phyloP scores from a whole-genome alignment of 2,888 invertebrate genomes.

The Gastracanthus pulcherrimus region DNA sequence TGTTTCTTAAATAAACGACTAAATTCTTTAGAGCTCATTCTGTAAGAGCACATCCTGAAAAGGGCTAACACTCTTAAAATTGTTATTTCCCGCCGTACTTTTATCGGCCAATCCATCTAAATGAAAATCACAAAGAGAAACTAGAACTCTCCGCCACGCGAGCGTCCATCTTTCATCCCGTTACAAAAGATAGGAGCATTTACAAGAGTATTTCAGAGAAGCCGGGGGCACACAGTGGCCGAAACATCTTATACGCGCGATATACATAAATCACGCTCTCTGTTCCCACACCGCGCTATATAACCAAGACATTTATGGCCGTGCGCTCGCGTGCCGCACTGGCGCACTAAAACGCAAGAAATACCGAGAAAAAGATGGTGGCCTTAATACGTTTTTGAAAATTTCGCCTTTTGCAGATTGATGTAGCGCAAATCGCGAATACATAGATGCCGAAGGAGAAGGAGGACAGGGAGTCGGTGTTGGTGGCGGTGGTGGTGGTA shows the following conservation, averaged over 20 bases:
- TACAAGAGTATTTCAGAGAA: no score
- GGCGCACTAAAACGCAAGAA: no score
- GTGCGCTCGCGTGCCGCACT: no score
- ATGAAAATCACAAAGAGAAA: not conserved
- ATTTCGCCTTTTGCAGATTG: constrained; percentile 40
- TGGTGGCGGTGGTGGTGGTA: not conserved
- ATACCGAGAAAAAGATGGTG: not conserved
- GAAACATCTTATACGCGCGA: not conserved
- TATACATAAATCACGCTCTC: not conserved
- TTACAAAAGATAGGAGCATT: not conserved
- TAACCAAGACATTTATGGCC: not conserved
- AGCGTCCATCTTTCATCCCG: not conserved
- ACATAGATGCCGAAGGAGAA: constrained; percentile 35
- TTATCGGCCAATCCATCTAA: not conserved
- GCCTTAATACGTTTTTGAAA: constrained; percentile 30
- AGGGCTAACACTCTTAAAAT: no score
- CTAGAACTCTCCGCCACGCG: not conserved
- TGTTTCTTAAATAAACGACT: no score
- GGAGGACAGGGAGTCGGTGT: not conserved
- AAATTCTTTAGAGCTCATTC: no score
- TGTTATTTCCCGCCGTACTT: not conserved
- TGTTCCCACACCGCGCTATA: not conserved
- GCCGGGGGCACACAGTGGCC: no score
- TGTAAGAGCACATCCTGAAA: no score
- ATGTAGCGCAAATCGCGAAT: constrained; percentile 44